Evolutionary conservation across 2,797 vertebrate genomes (phyloP).

Genomic region (Epinephelus coioides): DNA sequence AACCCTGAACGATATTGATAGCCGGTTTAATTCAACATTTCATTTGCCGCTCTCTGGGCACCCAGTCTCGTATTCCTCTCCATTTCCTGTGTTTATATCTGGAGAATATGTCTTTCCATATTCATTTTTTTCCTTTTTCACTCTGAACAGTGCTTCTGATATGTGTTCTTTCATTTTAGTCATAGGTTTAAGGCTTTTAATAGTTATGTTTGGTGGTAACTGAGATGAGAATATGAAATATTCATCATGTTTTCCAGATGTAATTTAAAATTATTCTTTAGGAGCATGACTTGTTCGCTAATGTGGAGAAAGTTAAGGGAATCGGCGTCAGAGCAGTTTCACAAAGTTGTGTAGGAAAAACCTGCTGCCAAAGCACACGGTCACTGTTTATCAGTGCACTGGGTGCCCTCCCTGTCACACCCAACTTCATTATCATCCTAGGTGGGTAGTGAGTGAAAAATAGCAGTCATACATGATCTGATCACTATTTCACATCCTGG

Average conservation of each 20-base stretch:
- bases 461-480: constrained; percentile 56
- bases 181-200: constrained; percentile 1
- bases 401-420: constrained; percentile 60
- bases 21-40: constrained; percentile 32
- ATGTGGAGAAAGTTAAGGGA: constrained; percentile 19
- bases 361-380: constrained; percentile 50
- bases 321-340: constrained; percentile 18
- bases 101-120: constrained; percentile 2
- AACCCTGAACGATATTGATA: constrained; percentile 18
- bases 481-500: constrained; percentile 77
- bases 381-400: constrained; percentile 59
- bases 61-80: constrained; percentile 10
- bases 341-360: constrained; percentile 37
- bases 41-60: constrained; percentile 23
- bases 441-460: constrained; percentile 69
- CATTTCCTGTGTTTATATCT: constrained; percentile 31
- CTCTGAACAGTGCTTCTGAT: background rate
- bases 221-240: constrained; percentile 9
- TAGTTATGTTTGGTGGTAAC: background rate
- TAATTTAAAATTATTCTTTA: constrained; percentile 21
- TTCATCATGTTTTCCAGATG: constrained; percentile 20
- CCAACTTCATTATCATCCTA: constrained; percentile 50
- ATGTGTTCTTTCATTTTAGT: background rate
- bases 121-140: background rate
- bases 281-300: constrained; percentile 26